phyloP scores from a whole-genome alignment of 2,113 vertebrate genomes.

The Caretta caretta region DNA sequence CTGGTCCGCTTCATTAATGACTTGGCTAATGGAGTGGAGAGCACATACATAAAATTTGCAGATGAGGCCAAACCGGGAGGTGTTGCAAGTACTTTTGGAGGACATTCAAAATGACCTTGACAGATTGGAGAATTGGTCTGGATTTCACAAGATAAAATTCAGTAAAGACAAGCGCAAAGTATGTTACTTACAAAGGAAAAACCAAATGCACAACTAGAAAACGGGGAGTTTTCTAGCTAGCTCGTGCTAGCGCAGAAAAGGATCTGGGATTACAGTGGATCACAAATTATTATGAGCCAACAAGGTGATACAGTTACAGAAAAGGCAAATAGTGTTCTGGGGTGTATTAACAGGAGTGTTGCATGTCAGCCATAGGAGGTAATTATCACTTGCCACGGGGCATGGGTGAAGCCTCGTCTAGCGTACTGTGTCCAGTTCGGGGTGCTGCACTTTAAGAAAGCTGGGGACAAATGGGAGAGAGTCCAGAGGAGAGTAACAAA shows the following conservation, averaged over 20 bases:
- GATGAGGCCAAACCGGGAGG: not conserved
- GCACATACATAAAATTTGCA: not conserved
- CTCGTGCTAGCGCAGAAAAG: no score
- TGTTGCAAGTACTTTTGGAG: not conserved
- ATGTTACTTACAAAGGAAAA: not conserved
- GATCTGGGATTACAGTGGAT: no score
- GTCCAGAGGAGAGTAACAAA: no score
- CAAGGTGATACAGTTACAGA: not conserved
- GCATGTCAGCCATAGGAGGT: no score
- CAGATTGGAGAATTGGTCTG: not conserved
- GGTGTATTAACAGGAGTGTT: not conserved
- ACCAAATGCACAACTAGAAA: not conserved
- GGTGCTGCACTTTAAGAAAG: no score
- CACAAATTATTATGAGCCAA: not conserved
- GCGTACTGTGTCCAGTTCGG: fast-evolving
- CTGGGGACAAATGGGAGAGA: no score
- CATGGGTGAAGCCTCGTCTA: no score
- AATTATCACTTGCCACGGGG: no score
- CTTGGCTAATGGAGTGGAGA: not conserved
- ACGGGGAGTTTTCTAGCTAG: no score
- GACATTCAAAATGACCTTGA: not conserved
- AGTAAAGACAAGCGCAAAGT: not conserved
- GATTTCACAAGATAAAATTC: not conserved
- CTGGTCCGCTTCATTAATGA: not conserved
- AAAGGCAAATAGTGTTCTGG: not conserved